Evolutionary conservation across 2,888 invertebrate genomes (phyloP), one percentile per base, ranked within the genome.

Genomic region (Aradus depressus): DNA sequence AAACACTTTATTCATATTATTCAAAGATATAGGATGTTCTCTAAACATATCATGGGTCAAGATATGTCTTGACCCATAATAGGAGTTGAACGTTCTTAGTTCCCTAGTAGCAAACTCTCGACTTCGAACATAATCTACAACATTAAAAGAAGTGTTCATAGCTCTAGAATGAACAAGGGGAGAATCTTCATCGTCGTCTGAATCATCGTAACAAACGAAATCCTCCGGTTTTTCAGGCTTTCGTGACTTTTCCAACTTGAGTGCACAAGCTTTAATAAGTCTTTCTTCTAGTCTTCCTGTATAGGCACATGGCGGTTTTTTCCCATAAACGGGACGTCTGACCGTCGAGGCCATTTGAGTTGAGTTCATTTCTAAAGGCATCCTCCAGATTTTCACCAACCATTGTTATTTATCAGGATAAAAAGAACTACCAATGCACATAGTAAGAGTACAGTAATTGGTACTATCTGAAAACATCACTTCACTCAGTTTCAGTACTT

Each of bases 201-300:
- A 85, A 62, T 88, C 87, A 21, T 89, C 87, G 64, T 90, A 90
- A 57, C 84, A 84, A 8, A 90, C 84, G 70, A 90, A 90, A 69
- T 90, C 90, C 64, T 90, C 89, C 0, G 86, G 86, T 63, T 89
- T 89, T 59, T 89, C 89, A 0, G 88, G 81, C 63, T 87, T 87
- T 35, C 86, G 70, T 58, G 80, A 79, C 60, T 83, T 77, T 64
- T 86, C 86, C 62, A 80, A 67, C 58, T 79, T 65, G 45, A 68
- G 62, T 43, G 77, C 79, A 65, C 75, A 77, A 4, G 76, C 76
- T 64, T 80, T 80, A 0, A 78, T 77, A 58, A 76, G 72, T 53
- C 87, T 75, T 61, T 88, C 86, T 61, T 86, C 84, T 45, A 88
- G 69, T 58, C 88, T 77, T 55, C 74, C 73, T 38, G 72, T 72